These are phyloP conservation scores for Drosophila phalerata DNA, from an alignment of 2,888 invertebrate genomes.

Conservation along the genomic window DNA sequence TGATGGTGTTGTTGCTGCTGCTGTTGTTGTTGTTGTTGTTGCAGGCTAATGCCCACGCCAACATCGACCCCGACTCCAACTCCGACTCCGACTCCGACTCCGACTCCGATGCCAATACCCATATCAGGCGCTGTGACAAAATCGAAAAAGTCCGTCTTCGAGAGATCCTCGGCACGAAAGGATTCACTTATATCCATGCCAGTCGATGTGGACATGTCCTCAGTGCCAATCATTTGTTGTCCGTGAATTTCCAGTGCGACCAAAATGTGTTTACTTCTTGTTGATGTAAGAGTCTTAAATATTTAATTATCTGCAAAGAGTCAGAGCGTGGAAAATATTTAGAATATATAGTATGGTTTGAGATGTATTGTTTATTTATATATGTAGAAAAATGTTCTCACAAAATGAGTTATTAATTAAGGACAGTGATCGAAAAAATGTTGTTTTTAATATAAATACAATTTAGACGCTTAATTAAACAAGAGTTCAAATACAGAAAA, in stretches of 20 bases:
- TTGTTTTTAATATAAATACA: too few relatives aligned
- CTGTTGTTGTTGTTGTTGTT: slow-evolving; percentile 70
- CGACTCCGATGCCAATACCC: slow-evolving; percentile 84
- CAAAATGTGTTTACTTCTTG: slow-evolving; percentile 7
- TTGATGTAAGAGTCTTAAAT: neutral
- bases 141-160: slow-evolving; percentile 95
- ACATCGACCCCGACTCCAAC: slow-evolving; percentile 77
- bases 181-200: slow-evolving; percentile 94
- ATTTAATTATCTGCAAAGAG: slow-evolving; percentile 14
- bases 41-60: slow-evolving; percentile 84
- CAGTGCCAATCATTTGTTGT: slow-evolving; percentile 85
- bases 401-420: too few relatives aligned
- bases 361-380: too few relatives aligned
- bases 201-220: slow-evolving; percentile 86
- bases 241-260: slow-evolving; percentile 68
- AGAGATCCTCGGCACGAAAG: slow-evolving; percentile 92
- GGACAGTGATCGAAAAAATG: too few relatives aligned
- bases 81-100: slow-evolving; percentile 84
- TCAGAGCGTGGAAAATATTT: neutral
- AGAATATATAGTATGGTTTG: neutral
- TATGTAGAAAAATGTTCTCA: too few relatives aligned
- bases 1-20: slow-evolving; percentile 68
- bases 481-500: too few relatives aligned
- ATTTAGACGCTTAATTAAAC: too few relatives aligned
- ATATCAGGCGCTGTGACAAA: slow-evolving; percentile 93